Evolutionary conservation across 2,113 vertebrate species (phyloP), one percentile per base, ranked within the genome.

Genomic region (Romanogobio albipinnatus): DNA sequence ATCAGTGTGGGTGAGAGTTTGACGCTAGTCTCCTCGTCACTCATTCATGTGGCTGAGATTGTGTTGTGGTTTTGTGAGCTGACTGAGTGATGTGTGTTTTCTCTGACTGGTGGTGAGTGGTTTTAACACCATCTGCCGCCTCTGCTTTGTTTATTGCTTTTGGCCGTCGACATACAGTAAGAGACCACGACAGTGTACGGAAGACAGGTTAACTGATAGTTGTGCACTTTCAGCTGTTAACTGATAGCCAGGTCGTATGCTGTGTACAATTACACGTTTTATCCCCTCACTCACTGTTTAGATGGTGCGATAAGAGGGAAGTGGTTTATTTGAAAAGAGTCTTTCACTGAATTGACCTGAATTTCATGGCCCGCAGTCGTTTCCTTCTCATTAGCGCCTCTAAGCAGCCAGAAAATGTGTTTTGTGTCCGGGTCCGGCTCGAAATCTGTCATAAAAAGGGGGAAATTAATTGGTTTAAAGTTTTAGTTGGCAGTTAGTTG

Each of bases 71-170:
- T 81, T 66, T 33, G 61, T 51, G 62, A 24, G 24, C 17, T 36
- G 62, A 68, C 17, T 81, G 79, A 81, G 62, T 68, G 79, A 68
- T 53, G 79, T 81, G 62, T 81, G 79, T 81, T 68, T 68, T 64
- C n/a, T 80, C n/a, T 62, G 14, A 80, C 22, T 17, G 8, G 39
- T 47, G 39, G 13, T 80, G 77, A 80, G 58, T 62, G 77, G 58
- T 8, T 80, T 80, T 80, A 17, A 80, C 58, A 24, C n/a, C 14
- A 47, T 62, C 39, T 26, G 77, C 39, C 77, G 9, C 58, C 58
- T 64, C 22, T 5, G 24, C 43, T 68, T 53, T 68, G 79, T 81
- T 68, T 81, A 51, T 81, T 81, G 29, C 17, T 49, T 49, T 68
- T 51, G 61, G 61, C 79, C 24, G 1, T 14, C 15, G 17, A 24